A percentile compares a stretch with the other conserved stretches of the same genome.
These are phyloP conservation scores for Melieria picta DNA, from an alignment of 2,888 invertebrate species.

Conservation along the genomic window DNA sequence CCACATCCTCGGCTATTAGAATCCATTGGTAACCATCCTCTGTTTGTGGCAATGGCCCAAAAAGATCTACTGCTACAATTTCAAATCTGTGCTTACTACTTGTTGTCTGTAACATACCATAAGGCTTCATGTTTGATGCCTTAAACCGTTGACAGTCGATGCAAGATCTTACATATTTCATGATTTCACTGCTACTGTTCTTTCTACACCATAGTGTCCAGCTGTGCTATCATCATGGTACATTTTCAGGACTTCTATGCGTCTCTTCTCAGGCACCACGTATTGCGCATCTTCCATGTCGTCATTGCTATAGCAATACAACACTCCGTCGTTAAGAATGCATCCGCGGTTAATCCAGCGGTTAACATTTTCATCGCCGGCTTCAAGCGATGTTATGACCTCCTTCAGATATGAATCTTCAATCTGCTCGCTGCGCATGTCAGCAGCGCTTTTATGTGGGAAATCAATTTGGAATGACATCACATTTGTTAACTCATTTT, in stretches of 20 bases:
- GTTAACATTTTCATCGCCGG: not conserved
- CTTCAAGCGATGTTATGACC: not conserved
- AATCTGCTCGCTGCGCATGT: constrained; percentile 28
- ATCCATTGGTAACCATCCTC: constrained; percentile 49
- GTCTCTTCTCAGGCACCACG: constrained; percentile 16
- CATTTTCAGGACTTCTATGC: too few species aligned
- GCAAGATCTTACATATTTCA: constrained; percentile 33
- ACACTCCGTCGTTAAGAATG: constrained; percentile 15
- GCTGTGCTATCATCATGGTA: constrained; percentile 39
- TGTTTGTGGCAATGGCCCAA: constrained; percentile 39
- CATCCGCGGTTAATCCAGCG: not conserved
- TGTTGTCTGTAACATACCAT: constrained; percentile 40
- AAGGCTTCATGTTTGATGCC: constrained; percentile 41
- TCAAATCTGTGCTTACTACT: constrained; percentile 41
- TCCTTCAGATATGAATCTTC: constrained; percentile 15
- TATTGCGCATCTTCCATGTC: constrained; percentile 29
- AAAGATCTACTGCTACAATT: constrained; percentile 41
- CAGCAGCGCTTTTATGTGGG: constrained; percentile 25
- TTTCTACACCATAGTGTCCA: constrained; percentile 38
- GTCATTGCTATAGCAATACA: constrained; percentile 29
- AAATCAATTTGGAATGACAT: constrained; percentile 26
- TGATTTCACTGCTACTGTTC: constrained; percentile 29
- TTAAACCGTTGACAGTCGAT: constrained; percentile 40
- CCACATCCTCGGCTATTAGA: constrained; percentile 47
- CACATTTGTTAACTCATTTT: constrained; percentile 11